A percentile compares a stretch with the other conserved stretches of the same genome.
Conservation (phyloP, 2,113 vertebrate genomes). For the Mobula birostris region DNA sequence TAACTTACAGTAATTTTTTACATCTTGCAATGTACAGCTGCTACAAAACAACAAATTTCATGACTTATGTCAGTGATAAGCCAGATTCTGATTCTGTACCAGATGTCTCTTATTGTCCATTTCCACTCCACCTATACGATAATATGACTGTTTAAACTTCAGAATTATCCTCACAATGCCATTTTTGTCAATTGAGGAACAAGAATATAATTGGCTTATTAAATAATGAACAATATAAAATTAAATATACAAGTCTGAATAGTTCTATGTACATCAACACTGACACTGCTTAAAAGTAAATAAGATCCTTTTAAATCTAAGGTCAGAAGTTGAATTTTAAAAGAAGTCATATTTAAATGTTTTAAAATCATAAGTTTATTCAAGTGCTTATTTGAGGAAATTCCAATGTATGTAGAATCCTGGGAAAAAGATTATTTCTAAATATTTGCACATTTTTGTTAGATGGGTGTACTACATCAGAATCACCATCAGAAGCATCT, state of each 20-base stretch:
- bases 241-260: not conserved
- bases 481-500: no score
- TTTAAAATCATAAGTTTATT: not conserved
- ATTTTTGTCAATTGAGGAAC: not conserved
- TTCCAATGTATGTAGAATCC: not conserved
- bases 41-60: no score
- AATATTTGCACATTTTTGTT: not conserved
- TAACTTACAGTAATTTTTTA: no score
- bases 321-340: not conserved
- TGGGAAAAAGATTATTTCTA: not conserved
- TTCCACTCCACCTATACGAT: no score
- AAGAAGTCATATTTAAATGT: no score
- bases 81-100: not conserved
- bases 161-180: not conserved
- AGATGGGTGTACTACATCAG: not conserved
- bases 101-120: not conserved
- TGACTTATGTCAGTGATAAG: no score
- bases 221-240: not conserved
- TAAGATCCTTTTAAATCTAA: not conserved
- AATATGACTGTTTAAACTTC: not conserved
- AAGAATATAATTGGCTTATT: not conserved
- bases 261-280: not conserved
- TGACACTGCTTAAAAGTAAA: not conserved
- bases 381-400: not conserved
- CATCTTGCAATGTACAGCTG: no score